Evolutionary conservation across 1,140 invertebrate species (phyloP).

Genomic region (Scaptomyza pallida): DNA sequence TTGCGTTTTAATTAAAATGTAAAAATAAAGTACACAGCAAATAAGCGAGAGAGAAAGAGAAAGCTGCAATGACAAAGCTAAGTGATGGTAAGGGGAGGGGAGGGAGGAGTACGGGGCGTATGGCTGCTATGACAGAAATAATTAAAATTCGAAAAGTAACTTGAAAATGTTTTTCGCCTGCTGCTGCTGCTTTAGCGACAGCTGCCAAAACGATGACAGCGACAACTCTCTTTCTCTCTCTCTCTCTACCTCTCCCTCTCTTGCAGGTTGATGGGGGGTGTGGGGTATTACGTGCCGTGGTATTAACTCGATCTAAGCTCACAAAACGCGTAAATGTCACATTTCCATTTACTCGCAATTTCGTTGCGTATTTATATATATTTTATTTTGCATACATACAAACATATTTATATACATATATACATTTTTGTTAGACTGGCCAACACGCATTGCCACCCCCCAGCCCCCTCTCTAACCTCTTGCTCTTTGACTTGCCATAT

Average conservation of each 20-base stretch:
- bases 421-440: slow-evolving; percentile 67
- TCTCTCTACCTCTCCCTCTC: background rate
- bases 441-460: slow-evolving; percentile 9
- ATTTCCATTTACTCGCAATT: slow-evolving; percentile 74
- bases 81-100: background rate
- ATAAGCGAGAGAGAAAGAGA: slow-evolving; percentile 5
- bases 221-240: background rate
- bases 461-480: background rate
- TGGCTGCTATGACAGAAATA: slow-evolving; percentile 54
- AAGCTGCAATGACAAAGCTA: background rate
- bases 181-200: slow-evolving; percentile 47
- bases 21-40: slow-evolving; percentile 71
- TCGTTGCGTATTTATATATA: slow-evolving; percentile 60
- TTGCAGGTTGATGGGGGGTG: too few relatives aligned
- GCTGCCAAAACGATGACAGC: slow-evolving; percentile 38
- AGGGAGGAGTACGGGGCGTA: background rate
- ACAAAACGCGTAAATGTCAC: slow-evolving; percentile 79
- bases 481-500: slow-evolving; percentile 35
- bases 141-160: slow-evolving; percentile 80
- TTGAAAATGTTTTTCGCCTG: slow-evolving; percentile 64
- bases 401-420: too few relatives aligned
- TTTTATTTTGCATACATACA: too few relatives aligned
- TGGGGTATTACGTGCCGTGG: slow-evolving; percentile 67
- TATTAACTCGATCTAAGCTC: slow-evolving; percentile 80
- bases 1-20: slow-evolving; percentile 82